Conservation (phyloP, 2,113 vertebrate species). For the Silurus asotus region DNA sequence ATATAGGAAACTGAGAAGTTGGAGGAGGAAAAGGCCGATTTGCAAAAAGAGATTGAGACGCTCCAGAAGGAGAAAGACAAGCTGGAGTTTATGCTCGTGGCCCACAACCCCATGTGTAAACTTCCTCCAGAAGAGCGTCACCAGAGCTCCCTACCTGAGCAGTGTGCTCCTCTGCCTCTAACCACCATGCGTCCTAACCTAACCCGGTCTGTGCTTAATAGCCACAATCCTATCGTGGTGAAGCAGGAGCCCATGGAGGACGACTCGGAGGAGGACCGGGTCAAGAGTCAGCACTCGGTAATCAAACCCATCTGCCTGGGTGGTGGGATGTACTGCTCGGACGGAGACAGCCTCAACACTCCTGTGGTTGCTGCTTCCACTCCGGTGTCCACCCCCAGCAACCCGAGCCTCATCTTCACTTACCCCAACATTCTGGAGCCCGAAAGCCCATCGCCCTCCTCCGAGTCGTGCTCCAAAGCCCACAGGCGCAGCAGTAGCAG, state of each 20-base stretch:
- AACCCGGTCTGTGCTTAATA: conserved; percentile 48
- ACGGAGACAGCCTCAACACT: conserved; percentile 96
- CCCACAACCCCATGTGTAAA: conserved; percentile 94
- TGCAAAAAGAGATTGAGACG: conserved; percentile 95
- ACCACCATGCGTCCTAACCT: conserved; percentile 79
- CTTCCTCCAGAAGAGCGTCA: conserved; percentile 84
- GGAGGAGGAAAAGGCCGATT: conserved; percentile 93
- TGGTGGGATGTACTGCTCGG: conserved; percentile 80
- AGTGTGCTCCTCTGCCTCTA: conserved; percentile 72
- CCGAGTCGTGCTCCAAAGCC: conserved; percentile 98
- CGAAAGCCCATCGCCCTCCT: conserved; percentile 91
- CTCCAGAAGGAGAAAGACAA: conserved; percentile 98
- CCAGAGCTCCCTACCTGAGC: conserved; percentile 61
- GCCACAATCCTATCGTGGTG: conserved; percentile 80
- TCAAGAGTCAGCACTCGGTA: conserved; percentile 88
- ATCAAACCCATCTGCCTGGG: conserved; percentile 97
- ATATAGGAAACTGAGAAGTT: conserved; percentile 94
- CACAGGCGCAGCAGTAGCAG: conserved; percentile 99
- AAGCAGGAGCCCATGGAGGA: conserved; percentile 92
- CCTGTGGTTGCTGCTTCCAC: conserved; percentile 95
- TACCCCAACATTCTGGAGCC: conserved; percentile 96
- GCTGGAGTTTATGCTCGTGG: conserved; percentile 97
- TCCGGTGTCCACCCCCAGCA: conserved; percentile 87
- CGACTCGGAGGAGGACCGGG: conserved; percentile 65
- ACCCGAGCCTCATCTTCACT: conserved; percentile 96